These are phyloP conservation scores for Teleogryllus occipitalis DNA, from an alignment of 1,140 invertebrate genomes.

Conservation along the genomic window DNA sequence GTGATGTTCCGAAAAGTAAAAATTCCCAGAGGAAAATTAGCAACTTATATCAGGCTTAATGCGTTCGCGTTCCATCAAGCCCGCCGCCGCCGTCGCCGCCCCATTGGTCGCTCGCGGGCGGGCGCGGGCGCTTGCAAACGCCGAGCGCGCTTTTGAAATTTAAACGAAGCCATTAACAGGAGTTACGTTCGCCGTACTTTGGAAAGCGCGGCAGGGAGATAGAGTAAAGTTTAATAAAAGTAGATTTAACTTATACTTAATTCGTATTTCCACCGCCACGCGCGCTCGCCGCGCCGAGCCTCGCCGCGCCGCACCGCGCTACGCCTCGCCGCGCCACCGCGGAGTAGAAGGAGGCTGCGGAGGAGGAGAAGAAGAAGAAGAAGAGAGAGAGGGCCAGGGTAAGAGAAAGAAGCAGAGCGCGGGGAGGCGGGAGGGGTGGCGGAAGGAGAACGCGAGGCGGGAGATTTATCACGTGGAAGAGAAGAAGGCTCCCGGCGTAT, in stretches of 20 bases:
- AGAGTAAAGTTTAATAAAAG: conserved; percentile 6
- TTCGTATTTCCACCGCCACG: neutral
- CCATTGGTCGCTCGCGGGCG: too few species aligned
- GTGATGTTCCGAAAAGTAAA: too few species aligned
- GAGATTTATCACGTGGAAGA: conserved; percentile 1
- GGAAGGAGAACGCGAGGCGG: neutral
- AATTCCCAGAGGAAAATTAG: too few species aligned
- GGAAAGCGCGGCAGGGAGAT: conserved; percentile 2
- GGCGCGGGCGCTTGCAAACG: neutral
- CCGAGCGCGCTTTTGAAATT: neutral
- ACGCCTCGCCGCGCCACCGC: neutral
- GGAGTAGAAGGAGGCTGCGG: neutral
- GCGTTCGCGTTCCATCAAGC: too few species aligned
- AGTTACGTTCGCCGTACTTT: neutral
- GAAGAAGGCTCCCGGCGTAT: neutral
- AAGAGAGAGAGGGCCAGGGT: neutral
- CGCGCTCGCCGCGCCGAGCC: neutral
- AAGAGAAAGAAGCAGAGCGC: neutral
- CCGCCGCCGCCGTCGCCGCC: too few species aligned
- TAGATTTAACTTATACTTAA: conserved; percentile 6
- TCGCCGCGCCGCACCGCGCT: too few species aligned
- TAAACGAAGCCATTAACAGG: neutral
- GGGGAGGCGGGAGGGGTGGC: too few species aligned
- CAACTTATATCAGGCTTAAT: too few species aligned
- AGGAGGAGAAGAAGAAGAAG: neutral